A percentile compares a stretch with the other conserved stretches of the same genome.
Conservation (phyloP, 2,113 vertebrate species). For the Phalacrocorax carbo region DNA sequence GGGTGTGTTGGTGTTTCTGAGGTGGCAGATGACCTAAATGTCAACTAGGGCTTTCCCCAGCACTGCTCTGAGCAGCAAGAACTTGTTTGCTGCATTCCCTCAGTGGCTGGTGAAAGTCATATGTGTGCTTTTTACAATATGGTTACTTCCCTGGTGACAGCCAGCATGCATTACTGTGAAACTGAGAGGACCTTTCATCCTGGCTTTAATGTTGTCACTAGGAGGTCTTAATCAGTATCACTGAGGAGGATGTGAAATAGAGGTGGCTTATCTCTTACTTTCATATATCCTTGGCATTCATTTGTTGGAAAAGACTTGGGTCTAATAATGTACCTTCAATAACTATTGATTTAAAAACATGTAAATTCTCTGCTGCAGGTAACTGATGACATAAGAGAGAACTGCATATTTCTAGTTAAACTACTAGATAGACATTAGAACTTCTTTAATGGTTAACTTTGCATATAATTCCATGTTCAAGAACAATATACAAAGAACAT, state of each 20-base stretch:
- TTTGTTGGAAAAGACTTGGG: background rate
- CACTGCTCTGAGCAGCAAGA: background rate
- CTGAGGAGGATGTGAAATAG: background rate
- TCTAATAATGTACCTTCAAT: background rate
- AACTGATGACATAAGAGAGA: background rate
- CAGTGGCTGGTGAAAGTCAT: background rate
- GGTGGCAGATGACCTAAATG: background rate
- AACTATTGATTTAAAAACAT: background rate
- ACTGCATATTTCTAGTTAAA: background rate
- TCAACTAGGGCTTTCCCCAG: background rate
- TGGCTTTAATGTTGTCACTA: background rate
- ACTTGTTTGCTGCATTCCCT: background rate
- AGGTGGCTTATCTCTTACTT: background rate
- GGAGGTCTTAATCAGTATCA: background rate
- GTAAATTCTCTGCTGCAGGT: background rate
- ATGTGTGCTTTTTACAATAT: background rate
- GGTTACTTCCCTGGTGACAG: background rate
- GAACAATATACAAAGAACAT: background rate
- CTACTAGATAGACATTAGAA: background rate
- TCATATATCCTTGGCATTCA: background rate
- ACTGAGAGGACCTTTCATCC: background rate
- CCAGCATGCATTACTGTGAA: background rate
- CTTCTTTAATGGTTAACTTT: background rate
- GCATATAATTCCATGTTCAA: background rate
- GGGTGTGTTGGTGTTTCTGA: background rate